A percentile compares a stretch with the other conserved stretches of the same genome.
phyloP scores from a whole-genome alignment of 1,140 invertebrate genomes.

The Ganaspis sp. region DNA sequence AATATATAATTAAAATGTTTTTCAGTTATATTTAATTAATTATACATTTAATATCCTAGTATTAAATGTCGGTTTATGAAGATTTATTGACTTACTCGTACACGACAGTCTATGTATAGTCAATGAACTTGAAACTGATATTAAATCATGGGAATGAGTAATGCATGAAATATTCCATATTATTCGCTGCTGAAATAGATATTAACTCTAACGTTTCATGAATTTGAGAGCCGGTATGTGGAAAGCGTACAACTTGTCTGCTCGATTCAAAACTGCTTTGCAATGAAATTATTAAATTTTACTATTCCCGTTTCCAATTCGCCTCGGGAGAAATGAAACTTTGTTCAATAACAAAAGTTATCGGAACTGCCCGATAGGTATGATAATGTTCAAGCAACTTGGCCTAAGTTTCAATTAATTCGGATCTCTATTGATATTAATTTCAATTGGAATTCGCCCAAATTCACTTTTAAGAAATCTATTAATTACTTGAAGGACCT shows the following conservation, averaged over 20 bases:
- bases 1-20: too few species aligned
- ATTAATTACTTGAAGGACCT: too few species aligned
- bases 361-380: background rate
- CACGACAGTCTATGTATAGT: background rate
- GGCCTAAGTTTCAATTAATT: too few species aligned
- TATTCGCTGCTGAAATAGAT: background rate
- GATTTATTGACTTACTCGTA: background rate
- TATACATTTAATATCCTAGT: background rate
- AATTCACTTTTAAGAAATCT: too few species aligned
- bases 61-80: background rate
- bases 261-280: constrained; percentile 1
- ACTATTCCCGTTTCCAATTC: background rate
- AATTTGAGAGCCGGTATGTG: background rate
- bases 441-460: too few species aligned
- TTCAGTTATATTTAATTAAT: background rate
- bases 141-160: background rate
- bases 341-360: background rate
- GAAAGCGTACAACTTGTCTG: constrained; percentile 1
- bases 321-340: background rate
- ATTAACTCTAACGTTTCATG: constrained; percentile 13
- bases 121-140: background rate
- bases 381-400: background rate
- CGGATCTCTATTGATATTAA: too few species aligned
- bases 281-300: constrained; percentile 21
- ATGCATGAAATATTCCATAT: constrained; percentile 5